Conservation (phyloP, 2,113 vertebrate species). For the Harpagus bidentatus region DNA sequence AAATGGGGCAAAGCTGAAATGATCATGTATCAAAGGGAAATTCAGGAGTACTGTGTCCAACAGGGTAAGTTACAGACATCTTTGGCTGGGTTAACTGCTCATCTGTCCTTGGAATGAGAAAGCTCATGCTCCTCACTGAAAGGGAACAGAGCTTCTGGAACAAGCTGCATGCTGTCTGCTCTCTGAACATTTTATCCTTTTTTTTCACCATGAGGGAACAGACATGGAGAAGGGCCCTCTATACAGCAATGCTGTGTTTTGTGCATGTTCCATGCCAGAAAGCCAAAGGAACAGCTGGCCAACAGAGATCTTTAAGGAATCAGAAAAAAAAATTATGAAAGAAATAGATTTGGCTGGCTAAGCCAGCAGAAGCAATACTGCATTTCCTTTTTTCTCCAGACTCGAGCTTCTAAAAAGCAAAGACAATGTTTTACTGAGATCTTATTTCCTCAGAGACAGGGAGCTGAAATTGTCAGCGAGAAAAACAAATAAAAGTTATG, state of each 20-base stretch:
- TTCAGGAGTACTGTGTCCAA: neutral
- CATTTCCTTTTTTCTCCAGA: neutral
- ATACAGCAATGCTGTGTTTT: neutral
- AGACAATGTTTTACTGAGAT: neutral
- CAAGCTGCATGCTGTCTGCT: neutral
- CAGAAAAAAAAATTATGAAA: neutral
- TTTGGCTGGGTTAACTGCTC: neutral
- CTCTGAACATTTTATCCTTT: neutral
- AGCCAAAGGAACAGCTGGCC: neutral
- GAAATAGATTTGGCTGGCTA: neutral
- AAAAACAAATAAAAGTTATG: constrained; percentile 2
- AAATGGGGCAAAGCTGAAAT: neutral
- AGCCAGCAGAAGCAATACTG: neutral
- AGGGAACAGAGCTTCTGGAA: neutral
- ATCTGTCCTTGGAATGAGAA: neutral
- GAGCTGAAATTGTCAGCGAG: neutral
- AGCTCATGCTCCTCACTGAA: neutral
- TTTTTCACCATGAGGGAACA: neutral
- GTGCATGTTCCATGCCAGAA: neutral
- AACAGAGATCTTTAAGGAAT: neutral
- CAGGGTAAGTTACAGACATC: neutral
- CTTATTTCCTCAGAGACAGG: neutral
- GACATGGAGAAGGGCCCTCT: neutral
- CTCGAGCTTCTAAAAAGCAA: neutral
- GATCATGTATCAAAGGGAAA: neutral